phyloP scores from a whole-genome alignment of 2,113 vertebrate species.

The Saccopteryx leptura region DNA sequence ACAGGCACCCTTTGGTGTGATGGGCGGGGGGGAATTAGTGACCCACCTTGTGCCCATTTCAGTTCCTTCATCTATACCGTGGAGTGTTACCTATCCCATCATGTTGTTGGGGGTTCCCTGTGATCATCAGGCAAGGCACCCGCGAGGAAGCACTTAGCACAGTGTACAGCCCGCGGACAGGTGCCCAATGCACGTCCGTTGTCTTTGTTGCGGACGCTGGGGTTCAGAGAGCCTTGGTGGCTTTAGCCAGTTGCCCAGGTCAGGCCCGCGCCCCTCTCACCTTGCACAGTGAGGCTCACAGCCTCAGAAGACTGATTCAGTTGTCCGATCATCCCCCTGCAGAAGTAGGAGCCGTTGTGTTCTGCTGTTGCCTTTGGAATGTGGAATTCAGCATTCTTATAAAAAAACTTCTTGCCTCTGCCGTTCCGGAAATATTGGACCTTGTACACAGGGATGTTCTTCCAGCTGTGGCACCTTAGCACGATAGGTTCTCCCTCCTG shows the following conservation, averaged over 20 bases:
- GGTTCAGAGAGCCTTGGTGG: neutral
- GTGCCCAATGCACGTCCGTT: no score
- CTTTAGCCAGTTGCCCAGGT: neutral
- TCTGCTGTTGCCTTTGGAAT: neutral
- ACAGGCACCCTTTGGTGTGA: neutral
- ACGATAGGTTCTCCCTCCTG: constrained; percentile 2
- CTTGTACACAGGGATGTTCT: fast-evolving
- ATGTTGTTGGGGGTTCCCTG: no score
- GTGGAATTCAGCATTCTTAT: fast-evolving
- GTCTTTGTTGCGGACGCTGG: neutral
- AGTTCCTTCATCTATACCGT: neutral
- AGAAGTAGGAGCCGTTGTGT: constrained; percentile 77
- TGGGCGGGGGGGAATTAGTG: neutral
- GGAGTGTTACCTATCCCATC: neutral
- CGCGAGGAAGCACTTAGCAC: neutral
- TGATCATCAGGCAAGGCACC: neutral
- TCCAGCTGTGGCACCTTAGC: constrained; percentile 79
- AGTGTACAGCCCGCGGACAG: neutral
- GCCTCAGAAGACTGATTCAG: constrained; percentile 50
- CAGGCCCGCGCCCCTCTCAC: constrained; percentile 17
- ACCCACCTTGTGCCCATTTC: neutral
- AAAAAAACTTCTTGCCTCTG: neutral
- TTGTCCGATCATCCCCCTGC: neutral
- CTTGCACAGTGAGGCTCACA: neutral
- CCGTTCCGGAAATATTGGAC: constrained; percentile 66